Conservation (phyloP, 2,797 vertebrate genomes). For the Urosaurus nigricauda region DNA sequence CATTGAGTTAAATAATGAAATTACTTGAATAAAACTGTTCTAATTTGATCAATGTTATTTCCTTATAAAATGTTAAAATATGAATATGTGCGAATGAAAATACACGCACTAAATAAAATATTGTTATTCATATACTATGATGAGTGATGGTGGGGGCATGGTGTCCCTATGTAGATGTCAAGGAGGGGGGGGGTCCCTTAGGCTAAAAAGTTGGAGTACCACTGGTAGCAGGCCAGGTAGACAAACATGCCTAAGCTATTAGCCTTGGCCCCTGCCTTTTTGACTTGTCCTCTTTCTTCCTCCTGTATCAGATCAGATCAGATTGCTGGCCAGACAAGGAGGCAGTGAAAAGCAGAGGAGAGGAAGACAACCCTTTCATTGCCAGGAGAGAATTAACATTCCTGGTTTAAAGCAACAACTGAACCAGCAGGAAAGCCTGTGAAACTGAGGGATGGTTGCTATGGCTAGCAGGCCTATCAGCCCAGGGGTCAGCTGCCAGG, state of each 20-base stretch:
- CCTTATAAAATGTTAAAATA: too few relatives aligned
- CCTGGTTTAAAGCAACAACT: not conserved
- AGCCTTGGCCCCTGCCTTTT: not conserved
- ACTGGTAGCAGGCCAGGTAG: not conserved
- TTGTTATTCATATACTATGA: too few relatives aligned
- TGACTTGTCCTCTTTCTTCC: not conserved
- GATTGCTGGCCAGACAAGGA: not conserved
- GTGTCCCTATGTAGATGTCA: too few relatives aligned
- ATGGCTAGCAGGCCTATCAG: not conserved
- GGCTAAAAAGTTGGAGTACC: too few relatives aligned
- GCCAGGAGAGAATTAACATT: conserved; percentile 9
- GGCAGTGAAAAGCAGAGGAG: not conserved
- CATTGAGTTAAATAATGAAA: too few relatives aligned
- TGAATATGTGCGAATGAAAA: too few relatives aligned
- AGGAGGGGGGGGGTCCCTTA: too few relatives aligned
- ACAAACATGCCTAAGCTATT: not conserved
- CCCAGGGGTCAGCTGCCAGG: not conserved
- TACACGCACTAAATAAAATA: too few relatives aligned
- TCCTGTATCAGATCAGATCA: not conserved
- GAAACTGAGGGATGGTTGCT: conserved; percentile 5
- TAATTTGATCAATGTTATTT: too few relatives aligned
- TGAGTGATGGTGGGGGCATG: too few relatives aligned
- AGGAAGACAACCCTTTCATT: not conserved
- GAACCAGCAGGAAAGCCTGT: conserved; percentile 42
- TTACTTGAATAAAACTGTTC: too few relatives aligned